phyloP scores from a whole-genome alignment of 2,797 vertebrate species.

The Otolemur crassicaudatus region DNA sequence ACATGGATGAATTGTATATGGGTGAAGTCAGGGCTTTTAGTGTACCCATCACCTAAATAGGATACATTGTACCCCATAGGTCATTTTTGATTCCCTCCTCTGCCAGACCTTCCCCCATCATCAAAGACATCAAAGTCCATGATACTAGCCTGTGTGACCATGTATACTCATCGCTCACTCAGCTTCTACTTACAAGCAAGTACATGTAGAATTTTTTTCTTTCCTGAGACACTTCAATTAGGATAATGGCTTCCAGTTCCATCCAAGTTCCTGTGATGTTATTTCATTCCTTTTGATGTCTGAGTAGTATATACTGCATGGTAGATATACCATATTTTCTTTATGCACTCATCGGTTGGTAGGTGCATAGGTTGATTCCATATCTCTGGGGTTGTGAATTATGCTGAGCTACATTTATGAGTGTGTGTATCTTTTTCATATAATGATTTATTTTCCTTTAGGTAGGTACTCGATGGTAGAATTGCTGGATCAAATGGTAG shows the following conservation, averaged over 20 bases:
- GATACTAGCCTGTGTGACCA: background rate
- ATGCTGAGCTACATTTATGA: background rate
- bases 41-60: background rate
- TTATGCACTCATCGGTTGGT: background rate
- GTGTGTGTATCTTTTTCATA: background rate
- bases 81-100: background rate
- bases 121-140: background rate
- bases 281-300: background rate
- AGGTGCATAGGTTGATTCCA: background rate
- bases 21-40: background rate
- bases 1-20: background rate
- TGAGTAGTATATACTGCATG: background rate
- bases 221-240: background rate
- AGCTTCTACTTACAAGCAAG: background rate
- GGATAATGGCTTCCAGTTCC: background rate
- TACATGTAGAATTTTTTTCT: background rate
- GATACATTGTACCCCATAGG: background rate
- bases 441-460: no score
- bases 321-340: background rate
- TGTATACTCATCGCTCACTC: background rate
- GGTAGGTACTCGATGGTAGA: background rate
- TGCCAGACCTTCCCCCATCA: background rate
- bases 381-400: background rate
- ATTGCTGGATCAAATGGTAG: background rate
- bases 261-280: background rate